Percentiles rank a stretch among this genome's conserved stretches.
Evolutionary conservation across 2,888 invertebrate species (phyloP).

Genomic region (Drosophila birchii): DNA sequence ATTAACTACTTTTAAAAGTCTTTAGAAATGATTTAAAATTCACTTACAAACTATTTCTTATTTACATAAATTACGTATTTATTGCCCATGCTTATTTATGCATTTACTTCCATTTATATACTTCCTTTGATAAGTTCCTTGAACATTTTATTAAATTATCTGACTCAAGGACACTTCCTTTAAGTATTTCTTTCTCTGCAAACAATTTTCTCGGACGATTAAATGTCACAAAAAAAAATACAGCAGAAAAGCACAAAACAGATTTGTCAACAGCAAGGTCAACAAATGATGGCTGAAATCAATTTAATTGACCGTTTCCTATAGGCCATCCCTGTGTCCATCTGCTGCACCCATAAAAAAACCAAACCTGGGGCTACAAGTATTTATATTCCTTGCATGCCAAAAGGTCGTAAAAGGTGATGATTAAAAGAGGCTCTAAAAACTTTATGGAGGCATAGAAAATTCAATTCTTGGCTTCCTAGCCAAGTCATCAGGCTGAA

Average conservation of each 20-base stretch:
- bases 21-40: neutral
- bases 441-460: conserved; percentile 6
- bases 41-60: neutral
- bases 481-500: neutral
- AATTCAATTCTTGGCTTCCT: conserved; percentile 15
- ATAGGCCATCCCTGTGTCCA: conserved; percentile 32
- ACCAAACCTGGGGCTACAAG: conserved; percentile 9
- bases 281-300: conserved; percentile 44
- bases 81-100: too few species aligned
- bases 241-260: conserved; percentile 24
- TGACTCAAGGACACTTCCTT: neutral
- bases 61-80: neutral
- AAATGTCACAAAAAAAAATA: conserved; percentile 19
- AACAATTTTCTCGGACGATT: conserved; percentile 45
- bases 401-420: conserved; percentile 41
- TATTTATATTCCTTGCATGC: conserved; percentile 54
- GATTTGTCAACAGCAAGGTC: conserved; percentile 48
- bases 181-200: conserved; percentile 1
- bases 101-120: neutral
- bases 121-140: neutral
- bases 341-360: conserved; percentile 47
- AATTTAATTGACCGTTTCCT: conserved; percentile 46
- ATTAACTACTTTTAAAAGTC: neutral
- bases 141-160: neutral
- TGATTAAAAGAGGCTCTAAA: conserved; percentile 27